phyloP scores from a whole-genome alignment of 2,797 vertebrate genomes.

The Enteromius argenteus region DNA sequence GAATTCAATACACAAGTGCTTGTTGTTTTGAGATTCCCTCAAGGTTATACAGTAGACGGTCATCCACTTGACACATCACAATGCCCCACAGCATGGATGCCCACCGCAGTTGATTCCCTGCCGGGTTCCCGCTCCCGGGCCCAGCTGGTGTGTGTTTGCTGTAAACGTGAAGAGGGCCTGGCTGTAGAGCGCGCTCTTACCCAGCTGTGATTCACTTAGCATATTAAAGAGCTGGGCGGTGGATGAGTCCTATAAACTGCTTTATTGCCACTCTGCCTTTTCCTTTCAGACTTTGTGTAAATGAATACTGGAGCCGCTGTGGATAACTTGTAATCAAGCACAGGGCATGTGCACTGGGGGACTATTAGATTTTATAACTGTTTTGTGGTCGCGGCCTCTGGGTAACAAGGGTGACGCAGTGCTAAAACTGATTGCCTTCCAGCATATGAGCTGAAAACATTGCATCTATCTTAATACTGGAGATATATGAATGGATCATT shows the following conservation, averaged over 20 bases:
- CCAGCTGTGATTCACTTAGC: slow-evolving; percentile 66
- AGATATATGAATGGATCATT: background rate
- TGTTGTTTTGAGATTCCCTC: slow-evolving; percentile 11
- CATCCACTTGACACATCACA: slow-evolving; percentile 40
- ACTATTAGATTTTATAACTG: slow-evolving; percentile 57
- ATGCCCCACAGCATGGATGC: slow-evolving; percentile 58
- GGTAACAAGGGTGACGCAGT: background rate
- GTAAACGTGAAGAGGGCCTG: slow-evolving; percentile 51
- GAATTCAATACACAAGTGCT: background rate
- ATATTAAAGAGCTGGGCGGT: slow-evolving; percentile 62
- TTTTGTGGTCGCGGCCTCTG: slow-evolving; percentile 49
- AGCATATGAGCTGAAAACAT: slow-evolving; percentile 4
- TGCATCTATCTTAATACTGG: background rate
- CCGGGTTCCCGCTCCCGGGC: slow-evolving; percentile 48
- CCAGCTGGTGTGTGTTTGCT: slow-evolving; percentile 65
- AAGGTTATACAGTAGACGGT: slow-evolving; percentile 35
- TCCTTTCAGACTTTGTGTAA: slow-evolving; percentile 50
- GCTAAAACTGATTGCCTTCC: slow-evolving; percentile 15
- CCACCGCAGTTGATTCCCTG: slow-evolving; percentile 50
- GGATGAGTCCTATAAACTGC: slow-evolving; percentile 58
- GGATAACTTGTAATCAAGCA: slow-evolving; percentile 58
- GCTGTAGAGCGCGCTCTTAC: slow-evolving; percentile 50
- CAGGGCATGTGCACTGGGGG: slow-evolving; percentile 40
- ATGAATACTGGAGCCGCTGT: slow-evolving; percentile 44
- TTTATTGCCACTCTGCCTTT: slow-evolving; percentile 59